Evolutionary conservation across 2,888 invertebrate species (phyloP), one percentile per base, ranked within the genome.

Genomic region (Rotaria sp.): DNA sequence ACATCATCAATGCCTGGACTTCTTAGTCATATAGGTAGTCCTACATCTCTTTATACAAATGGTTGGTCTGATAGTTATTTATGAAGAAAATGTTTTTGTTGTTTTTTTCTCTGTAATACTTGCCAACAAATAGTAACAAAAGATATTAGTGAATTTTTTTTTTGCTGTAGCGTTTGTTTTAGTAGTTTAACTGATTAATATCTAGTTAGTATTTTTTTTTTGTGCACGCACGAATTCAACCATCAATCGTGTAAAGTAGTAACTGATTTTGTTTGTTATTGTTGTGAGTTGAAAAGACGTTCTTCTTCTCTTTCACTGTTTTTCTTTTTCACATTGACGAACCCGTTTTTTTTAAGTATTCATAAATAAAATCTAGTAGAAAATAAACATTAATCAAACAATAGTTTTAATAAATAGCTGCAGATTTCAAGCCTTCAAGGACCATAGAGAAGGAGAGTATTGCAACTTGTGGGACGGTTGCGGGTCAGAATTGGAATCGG

Each of bases 181-280:
- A 67, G 67, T 67, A 67, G 67, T 67, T 67, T 67, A 38, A 67
- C 67, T 35, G 35, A 67, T 67, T 35, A 67, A 67, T 67, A 67
- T 67, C 35, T 35, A 67, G 67, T 67, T 67, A 67, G 67, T 67
- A 38, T 67, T 67, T 35, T 67, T 48, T 67, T 67, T 67, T 35
- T 67, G 67, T 38, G 21, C 67, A 35, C 35, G 30, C 67, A 67
- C 18, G 67, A 67, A 67, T 67, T 38, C 1, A 21, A 21, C 35
- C 35, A 67, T 35, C 67, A 21, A 4, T 67, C 67, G 35, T 67
- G 67, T 67, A 30, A 38, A 67, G 67, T 67, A 38, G 30, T 67
- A 67, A 67, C 67, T 67, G 67, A 18, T 15, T 67, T 67, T 67
- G 18, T 67, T 67, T 67, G 67, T 67, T 67, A 67, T 35, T 67